Conservation (phyloP, 2,888 invertebrate species). For the Troglohyphantes excavatus region DNA sequence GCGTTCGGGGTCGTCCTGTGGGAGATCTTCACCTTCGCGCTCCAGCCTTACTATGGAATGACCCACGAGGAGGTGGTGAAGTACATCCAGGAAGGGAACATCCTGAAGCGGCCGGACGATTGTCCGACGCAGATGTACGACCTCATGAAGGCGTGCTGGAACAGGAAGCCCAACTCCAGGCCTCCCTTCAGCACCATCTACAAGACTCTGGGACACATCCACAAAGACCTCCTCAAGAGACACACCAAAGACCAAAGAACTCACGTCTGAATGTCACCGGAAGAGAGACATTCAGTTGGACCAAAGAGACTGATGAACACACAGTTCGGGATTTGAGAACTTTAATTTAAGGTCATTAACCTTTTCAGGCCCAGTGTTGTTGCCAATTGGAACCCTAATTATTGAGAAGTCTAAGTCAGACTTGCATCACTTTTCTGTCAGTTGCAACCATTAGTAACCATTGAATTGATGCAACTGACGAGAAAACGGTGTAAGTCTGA, state of each 20-base stretch:
- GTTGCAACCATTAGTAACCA: no score
- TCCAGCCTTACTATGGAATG: slow-evolving; percentile 98
- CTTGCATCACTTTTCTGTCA: no score
- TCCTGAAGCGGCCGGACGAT: slow-evolving; percentile 94
- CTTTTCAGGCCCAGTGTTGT: no score
- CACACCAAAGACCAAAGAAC: slow-evolving; percentile 75
- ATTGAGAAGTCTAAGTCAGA: no score
- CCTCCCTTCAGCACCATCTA: slow-evolving; percentile 87
- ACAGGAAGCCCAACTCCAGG: slow-evolving; percentile 90
- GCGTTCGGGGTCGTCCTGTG: slow-evolving; percentile 97
- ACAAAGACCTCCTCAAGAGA: slow-evolving; percentile 81
- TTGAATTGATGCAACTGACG: no score
- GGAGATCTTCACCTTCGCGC: slow-evolving; percentile 98
- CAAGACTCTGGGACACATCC: slow-evolving; percentile 82
- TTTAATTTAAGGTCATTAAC: no score
- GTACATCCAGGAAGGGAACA: slow-evolving; percentile 95
- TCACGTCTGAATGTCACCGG: slow-evolving; percentile 59
- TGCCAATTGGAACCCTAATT: no score
- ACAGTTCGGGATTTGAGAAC: slow-evolving; percentile 46
- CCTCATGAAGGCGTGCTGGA: slow-evolving; percentile 97
- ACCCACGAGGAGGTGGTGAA: slow-evolving; percentile 97
- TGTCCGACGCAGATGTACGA: slow-evolving; percentile 93
- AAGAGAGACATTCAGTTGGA: slow-evolving; percentile 32
- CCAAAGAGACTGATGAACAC: slow-evolving; percentile 61
- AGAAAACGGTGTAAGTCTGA: no score